Evolutionary conservation across 1,140 invertebrate species (phyloP), one percentile per base, ranked within the genome.

Genomic region (Habropoda laboriosa): DNA sequence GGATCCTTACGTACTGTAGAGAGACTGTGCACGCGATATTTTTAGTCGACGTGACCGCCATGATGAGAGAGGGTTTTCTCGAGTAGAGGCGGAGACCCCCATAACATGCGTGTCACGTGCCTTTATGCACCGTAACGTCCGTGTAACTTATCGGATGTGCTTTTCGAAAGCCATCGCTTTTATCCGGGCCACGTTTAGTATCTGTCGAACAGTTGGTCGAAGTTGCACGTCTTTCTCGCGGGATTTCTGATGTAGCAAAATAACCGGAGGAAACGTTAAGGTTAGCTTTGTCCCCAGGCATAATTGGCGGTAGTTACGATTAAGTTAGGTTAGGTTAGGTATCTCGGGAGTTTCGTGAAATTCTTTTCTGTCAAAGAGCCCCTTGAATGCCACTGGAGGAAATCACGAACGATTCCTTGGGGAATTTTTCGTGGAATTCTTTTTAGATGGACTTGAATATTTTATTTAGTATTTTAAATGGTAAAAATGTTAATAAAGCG

Each of bases 41-140:
- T 82, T 83, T 83, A 83, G 80, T 82, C 60, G 53, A 49, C 53
- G 60, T 66, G 66, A 82, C 64, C 80, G 73, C 60, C 60, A 53
- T 49, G 72, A 77, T 58, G 72, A 76, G 63, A 74, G 53, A n/a
- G n/a, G n/a, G 30, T 66, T 55, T 42, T 51, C 47, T 70, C 49
- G 58, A 12, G 64, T 51, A 49, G 18, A 49, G 78, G 13, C 47
- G 38, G 27, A n/a, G n/a, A n/a, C 21, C 42, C 38, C 51, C 13
- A 35, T 67, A 67, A 67, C 18, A 68, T 40, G 45, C 74, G 27
- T 67, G 38, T 70, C 58, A 57, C 42, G 64, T 49, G 35, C 47
- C 71, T 53, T 74, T 81, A 40, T 55, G 32, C 55, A 75, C 35
- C 51, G 55, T 71, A 24, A 63, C 45, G 51, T n/a, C 21, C 24